phyloP scores from a whole-genome alignment of 2,888 invertebrate species.

The Epinotia demarniana region DNA sequence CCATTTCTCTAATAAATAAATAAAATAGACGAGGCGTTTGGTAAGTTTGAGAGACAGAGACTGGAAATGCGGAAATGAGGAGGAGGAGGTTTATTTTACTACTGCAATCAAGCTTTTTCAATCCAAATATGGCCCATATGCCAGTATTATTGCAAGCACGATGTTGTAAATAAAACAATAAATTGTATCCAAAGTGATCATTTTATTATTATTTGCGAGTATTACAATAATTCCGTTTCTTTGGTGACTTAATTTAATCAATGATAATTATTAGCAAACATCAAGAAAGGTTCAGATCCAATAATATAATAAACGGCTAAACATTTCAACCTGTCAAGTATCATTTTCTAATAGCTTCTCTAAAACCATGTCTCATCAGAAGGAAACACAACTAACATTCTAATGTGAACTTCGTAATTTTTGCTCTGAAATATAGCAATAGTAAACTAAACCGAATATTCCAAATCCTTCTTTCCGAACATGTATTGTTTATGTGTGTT shows the following conservation, averaged over 20 bases:
- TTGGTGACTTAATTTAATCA: slow-evolving; percentile 76
- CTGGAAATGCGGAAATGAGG: no score
- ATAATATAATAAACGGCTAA: slow-evolving; percentile 38
- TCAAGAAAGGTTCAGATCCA: slow-evolving; percentile 55
- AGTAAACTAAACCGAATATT: background rate
- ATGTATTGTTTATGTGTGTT: no score
- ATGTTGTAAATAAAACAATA: slow-evolving; percentile 53
- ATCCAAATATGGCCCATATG: no score
- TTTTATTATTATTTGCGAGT: slow-evolving; percentile 73
- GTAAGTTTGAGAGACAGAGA: no score
- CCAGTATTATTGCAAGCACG: no score
- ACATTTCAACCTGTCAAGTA: slow-evolving; percentile 11
- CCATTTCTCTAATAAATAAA: no score
- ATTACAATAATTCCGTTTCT: slow-evolving; percentile 79
- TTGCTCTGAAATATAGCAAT: background rate
- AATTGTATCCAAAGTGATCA: slow-evolving; percentile 69
- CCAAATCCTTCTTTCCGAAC: no score
- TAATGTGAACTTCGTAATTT: background rate
- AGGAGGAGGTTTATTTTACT: no score
- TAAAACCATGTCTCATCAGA: background rate
- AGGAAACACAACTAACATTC: background rate
- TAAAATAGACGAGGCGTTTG: no score
- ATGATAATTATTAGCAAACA: slow-evolving; percentile 51
- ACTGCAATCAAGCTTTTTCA: no score
- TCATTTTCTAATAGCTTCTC: background rate